Conservation (phyloP, 2,888 invertebrate species). For the Hirtodrosophila trivittata region DNA sequence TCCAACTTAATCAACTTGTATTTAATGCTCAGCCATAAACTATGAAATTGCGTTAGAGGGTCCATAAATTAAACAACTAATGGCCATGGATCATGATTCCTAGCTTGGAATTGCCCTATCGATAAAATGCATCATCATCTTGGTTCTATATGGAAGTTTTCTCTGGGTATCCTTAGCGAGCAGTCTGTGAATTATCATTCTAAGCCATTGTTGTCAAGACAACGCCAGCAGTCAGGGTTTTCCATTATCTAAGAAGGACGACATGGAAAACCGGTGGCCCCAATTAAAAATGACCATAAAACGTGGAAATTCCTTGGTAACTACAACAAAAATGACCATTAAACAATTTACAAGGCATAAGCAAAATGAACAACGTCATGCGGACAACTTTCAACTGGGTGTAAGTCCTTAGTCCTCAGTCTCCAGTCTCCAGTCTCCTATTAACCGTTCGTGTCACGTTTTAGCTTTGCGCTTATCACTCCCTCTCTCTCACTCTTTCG, state of each 20-base stretch:
- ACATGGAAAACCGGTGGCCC: slow-evolving; percentile 23
- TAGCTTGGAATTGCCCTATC: slow-evolving; percentile 32
- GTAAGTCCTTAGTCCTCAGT: slow-evolving; percentile 5
- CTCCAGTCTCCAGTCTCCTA: neutral
- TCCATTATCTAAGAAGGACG: slow-evolving; percentile 38
- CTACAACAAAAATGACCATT: slow-evolving; percentile 48
- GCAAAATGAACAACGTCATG: slow-evolving; percentile 64
- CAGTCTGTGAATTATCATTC: slow-evolving; percentile 6
- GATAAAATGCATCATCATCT: slow-evolving; percentile 61
- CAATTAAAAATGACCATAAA: slow-evolving; percentile 72
- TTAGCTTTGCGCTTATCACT: slow-evolving; percentile 6
- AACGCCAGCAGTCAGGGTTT: slow-evolving; percentile 15
- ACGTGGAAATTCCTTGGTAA: slow-evolving; percentile 49
- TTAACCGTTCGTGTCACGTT: slow-evolving; percentile 56
- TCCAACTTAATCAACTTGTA: slow-evolving; percentile 29
- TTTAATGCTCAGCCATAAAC: slow-evolving; percentile 38
- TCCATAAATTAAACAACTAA: slow-evolving; percentile 62
- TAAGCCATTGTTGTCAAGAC: slow-evolving; percentile 35
- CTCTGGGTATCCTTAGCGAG: neutral
- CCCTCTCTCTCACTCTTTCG: neutral
- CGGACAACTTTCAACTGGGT: slow-evolving; percentile 42
- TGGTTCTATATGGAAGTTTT: neutral
- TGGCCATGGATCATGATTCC: slow-evolving; percentile 23
- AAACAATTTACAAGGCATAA: slow-evolving; percentile 67
- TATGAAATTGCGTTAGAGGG: slow-evolving; percentile 36